phyloP scores from a whole-genome alignment of 2,113 vertebrate genomes.

The Lynx canadensis region DNA sequence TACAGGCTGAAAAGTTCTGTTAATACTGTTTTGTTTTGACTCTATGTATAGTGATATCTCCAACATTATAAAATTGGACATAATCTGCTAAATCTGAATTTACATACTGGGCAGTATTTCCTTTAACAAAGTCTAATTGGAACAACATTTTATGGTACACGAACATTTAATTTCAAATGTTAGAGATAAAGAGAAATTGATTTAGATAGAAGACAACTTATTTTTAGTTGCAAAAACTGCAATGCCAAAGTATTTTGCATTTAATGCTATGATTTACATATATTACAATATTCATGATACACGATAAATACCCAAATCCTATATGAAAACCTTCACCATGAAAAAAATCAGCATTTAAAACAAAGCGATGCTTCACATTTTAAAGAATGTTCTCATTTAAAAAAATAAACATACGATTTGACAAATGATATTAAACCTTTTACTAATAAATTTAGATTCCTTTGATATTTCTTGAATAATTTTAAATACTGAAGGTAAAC shows the following conservation, averaged over 20 bases:
- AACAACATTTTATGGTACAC: conserved; percentile 55
- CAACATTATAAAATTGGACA: conserved; percentile 75
- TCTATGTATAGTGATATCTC: conserved; percentile 21
- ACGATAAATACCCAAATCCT: conserved; percentile 59
- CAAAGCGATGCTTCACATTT: conserved; percentile 66
- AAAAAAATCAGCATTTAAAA: conserved; percentile 73
- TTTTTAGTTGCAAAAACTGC: conserved; percentile 70
- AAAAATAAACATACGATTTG: conserved; percentile 28
- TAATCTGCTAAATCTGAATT: conserved; percentile 66
- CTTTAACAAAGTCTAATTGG: conserved; percentile 65
- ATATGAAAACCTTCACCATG: conserved; percentile 43
- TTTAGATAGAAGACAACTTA: conserved; percentile 66
- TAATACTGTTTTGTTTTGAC: conserved; percentile 73
- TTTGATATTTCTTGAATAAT: conserved; percentile 65
- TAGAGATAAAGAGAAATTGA: conserved; percentile 56
- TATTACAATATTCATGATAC: conserved; percentile 75
- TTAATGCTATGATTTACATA: conserved; percentile 71
- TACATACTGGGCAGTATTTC: conserved; percentile 68
- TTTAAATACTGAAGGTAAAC: conserved; percentile 50
- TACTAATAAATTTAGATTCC: conserved; percentile 54
- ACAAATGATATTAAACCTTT: conserved; percentile 60
- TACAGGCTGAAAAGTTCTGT: conserved; percentile 60
- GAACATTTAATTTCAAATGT: conserved; percentile 70
- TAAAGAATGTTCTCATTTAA: conserved; percentile 31
- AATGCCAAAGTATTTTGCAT: conserved; percentile 69